Evolutionary conservation across 2,797 vertebrate genomes (phyloP), one percentile per base, ranked within the genome.

Genomic region (Cirrhinus mrigala): DNA sequence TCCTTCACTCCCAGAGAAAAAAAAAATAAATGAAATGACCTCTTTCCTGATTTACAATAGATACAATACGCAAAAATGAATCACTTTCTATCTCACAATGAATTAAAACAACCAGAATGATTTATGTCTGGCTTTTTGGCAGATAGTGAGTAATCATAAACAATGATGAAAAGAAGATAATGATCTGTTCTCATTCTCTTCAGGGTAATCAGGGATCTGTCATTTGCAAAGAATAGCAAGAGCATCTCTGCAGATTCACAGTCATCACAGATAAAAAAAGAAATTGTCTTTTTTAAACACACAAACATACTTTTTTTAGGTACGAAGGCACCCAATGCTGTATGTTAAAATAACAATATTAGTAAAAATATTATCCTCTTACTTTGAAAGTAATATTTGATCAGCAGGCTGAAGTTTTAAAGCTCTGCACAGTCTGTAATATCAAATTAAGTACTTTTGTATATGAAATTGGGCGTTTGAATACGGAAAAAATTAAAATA

Each of bases 121-220:
- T 68, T 44, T 76, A 46, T 22, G 46, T 70, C 33, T 78, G 82
- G 40, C 16, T 58, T 82, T 71, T 82, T 71, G 33, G 66, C 29
- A 81, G 22, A 81, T 6, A 14, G 37, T 54, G 50, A 56, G 22
- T 69, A 44, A 81, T 22, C 60, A 80, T 33, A 70, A 8, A 40
- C 33, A 58, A 27, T 1, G 9, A 24, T 52, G 33, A 70, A 48
- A 79, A 48, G 7, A 27, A 33, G 40, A 71, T 22, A 79, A 70
- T 24, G n/a, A 37, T 71, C 73, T 77, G 15, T 40, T 77, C 20
- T 37, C 20, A 22, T 84, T 56, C 64, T 69, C 75, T 7, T 76
- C 37, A 9, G n/a, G 48, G 73, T 20, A 84, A 66, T 73, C 33
- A 16, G 73, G 24, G n/a, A 44, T 70, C 11, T 70, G 29, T 52